These are phyloP conservation scores for Gouania willdenowi DNA, from an alignment of 2,797 vertebrate genomes.

Conservation along the genomic window DNA sequence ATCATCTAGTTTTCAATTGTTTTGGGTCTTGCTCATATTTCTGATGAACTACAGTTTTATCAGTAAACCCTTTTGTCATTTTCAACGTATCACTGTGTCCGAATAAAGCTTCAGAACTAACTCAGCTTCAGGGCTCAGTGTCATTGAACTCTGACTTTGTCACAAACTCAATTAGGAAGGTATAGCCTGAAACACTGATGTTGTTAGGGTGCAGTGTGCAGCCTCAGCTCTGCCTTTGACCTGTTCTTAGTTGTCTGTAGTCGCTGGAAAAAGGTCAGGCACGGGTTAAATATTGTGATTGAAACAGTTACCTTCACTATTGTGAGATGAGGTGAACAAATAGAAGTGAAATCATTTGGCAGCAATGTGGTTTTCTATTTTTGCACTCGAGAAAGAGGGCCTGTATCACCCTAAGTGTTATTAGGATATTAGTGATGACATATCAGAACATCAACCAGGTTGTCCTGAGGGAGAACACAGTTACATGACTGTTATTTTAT, in stretches of 20 bases:
- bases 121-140: constrained; percentile 55
- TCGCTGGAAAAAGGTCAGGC: constrained; percentile 43
- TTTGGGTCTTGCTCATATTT: too few relatives aligned
- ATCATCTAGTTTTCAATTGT: too few relatives aligned
- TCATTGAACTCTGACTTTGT: constrained; percentile 60
- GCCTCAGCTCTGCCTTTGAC: constrained; percentile 29
- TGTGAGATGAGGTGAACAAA: constrained; percentile 29
- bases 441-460: constrained; percentile 1
- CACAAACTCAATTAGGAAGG: constrained; percentile 59
- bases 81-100: constrained; percentile 24
- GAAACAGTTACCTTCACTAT: constrained; percentile 37
- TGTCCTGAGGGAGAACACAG: background rate
- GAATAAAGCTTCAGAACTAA: constrained; percentile 44
- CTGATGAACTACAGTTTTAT: constrained; percentile 14
- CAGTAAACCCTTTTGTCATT: constrained; percentile 10
- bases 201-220: constrained; percentile 29
- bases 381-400: constrained; percentile 2
- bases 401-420: constrained; percentile 11
- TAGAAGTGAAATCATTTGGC: constrained; percentile 32
- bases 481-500: background rate
- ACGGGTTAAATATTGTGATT: constrained; percentile 60
- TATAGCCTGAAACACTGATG: constrained; percentile 25
- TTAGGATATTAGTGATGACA: constrained; percentile 12
- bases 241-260: constrained; percentile 30
- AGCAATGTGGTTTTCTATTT: constrained; percentile 1